phyloP scores from a whole-genome alignment of 2,888 invertebrate species.

The Pristionchus fissidentatus region DNA sequence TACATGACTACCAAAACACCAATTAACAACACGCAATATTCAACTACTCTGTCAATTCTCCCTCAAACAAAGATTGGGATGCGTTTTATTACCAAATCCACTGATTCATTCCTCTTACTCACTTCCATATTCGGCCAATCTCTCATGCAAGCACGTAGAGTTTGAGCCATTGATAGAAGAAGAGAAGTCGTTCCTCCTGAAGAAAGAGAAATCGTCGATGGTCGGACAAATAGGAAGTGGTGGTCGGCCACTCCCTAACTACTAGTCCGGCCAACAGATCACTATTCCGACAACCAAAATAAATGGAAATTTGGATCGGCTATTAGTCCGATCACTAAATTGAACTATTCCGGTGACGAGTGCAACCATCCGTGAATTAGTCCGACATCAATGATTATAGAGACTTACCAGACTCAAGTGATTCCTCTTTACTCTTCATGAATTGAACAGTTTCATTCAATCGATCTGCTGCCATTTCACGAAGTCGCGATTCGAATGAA shows the following conservation, averaged over 20 bases:
- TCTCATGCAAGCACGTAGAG: conserved; percentile 44
- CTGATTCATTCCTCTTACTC: neutral
- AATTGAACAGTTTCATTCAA: conserved; percentile 31
- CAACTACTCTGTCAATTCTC: no score
- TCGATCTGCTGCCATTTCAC: conserved; percentile 46
- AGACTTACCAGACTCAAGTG: neutral
- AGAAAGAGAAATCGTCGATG: neutral
- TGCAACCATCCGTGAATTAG: neutral
- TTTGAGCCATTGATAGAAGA: conserved; percentile 45
- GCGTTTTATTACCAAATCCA: neutral
- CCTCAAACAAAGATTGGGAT: no score
- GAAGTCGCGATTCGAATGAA: conserved; percentile 37
- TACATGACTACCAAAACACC: no score
- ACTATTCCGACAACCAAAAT: no score
- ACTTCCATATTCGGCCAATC: conserved; percentile 46
- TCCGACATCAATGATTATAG: neutral
- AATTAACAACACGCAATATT: no score
- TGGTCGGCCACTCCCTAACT: no score
- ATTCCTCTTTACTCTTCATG: neutral
- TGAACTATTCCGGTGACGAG: neutral
- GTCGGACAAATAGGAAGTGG: no score
- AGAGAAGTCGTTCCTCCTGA: conserved; percentile 39
- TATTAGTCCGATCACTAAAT: no score
- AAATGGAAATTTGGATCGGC: no score
- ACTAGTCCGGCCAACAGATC: no score